Base-by-base conservation (phyloP, 2,888 invertebrate genomes). In the Melanargia galathea region DNA sequence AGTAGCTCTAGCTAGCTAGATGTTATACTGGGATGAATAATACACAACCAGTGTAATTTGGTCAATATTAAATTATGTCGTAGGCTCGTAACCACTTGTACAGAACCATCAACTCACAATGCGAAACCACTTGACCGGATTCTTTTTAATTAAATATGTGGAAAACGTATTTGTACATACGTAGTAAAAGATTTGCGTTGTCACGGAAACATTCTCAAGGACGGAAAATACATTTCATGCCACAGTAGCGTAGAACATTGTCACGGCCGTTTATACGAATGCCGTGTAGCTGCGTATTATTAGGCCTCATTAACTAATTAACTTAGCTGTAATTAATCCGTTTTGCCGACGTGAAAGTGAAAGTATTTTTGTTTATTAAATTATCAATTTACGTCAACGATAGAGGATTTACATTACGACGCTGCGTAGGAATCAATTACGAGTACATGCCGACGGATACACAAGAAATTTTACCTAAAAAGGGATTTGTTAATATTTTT, bases 121-220 rank as follows among this genome's bases (percentile, higher is more conserved):
- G 20, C 20, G 11, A 18, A 45, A 10, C 16, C 43, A 52, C 52
- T 52, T 52, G 52, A 20, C 18, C 33, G 52, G 52, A 2, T 52
- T 52, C 52, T 10, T 33, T 45, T 57, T 43, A 67, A 38, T 57
- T 60, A 62, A 60, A 60, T 62, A 60, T 30, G 24, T 62, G 52
- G 46, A 56, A 49, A 56, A 62, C 40, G 18, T 46, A n/a, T n/a
- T n/a, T n/a, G n/a, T n/a, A n/a, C n/a, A n/a, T n/a, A 13, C 45
- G 56, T 48, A 51, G 43, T 48, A 30, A 55, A 52, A 66, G 61
- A 56, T 60, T 59, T 43, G 52, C 56, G 60, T 62, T 55, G 61
- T 64, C 24, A 68, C 63, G 63, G 70, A 70, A 72, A 68, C 69
- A 72, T 67, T 68, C 33, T 70, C 74, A 75, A 76, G 75, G 74